These are phyloP conservation scores for Drosophila histrio DNA, from an alignment of 2,888 invertebrate genomes.

Conservation along the genomic window DNA sequence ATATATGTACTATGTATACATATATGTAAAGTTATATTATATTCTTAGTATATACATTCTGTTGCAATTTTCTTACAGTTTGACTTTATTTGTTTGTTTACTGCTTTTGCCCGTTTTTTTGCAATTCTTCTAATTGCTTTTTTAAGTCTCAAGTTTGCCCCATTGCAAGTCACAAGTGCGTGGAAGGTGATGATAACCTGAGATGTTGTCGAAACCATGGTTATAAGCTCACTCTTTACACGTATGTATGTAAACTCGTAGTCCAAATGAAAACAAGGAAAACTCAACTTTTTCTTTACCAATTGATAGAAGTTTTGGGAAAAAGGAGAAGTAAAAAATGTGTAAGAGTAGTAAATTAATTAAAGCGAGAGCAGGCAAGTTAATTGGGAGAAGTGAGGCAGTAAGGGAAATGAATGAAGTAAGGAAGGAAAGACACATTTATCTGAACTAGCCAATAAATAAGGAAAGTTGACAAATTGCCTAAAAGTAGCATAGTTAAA, in stretches of 20 bases:
- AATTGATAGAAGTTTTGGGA: no score
- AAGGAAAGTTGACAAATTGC: no score
- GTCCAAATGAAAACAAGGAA: background rate
- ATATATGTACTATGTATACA: background rate
- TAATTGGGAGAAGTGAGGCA: no score
- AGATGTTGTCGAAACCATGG: background rate
- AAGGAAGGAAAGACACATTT: no score
- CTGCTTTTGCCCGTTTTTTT: conserved; percentile 10
- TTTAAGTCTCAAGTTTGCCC: conserved; percentile 19
- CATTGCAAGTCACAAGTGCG: conserved; percentile 33
- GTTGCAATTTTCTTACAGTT: conserved; percentile 24
- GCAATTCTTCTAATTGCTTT: conserved; percentile 56
- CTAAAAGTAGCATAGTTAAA: no score
- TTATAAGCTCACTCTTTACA: background rate
- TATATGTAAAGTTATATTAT: background rate
- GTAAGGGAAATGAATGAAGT: no score
- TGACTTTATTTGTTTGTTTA: conserved; percentile 7
- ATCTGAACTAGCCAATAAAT: no score
- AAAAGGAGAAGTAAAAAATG: no score
- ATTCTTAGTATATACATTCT: conserved; percentile 12
- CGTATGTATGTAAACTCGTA: background rate
- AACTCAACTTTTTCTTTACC: no score
- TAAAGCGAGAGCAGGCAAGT: no score
- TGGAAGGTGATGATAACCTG: background rate
- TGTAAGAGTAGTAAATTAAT: no score